Percentiles rank a stretch among this genome's conserved stretches.
These are phyloP conservation scores for Cyanistes caeruleus DNA, from an alignment of 2,113 vertebrate genomes.

Conservation along the genomic window DNA sequence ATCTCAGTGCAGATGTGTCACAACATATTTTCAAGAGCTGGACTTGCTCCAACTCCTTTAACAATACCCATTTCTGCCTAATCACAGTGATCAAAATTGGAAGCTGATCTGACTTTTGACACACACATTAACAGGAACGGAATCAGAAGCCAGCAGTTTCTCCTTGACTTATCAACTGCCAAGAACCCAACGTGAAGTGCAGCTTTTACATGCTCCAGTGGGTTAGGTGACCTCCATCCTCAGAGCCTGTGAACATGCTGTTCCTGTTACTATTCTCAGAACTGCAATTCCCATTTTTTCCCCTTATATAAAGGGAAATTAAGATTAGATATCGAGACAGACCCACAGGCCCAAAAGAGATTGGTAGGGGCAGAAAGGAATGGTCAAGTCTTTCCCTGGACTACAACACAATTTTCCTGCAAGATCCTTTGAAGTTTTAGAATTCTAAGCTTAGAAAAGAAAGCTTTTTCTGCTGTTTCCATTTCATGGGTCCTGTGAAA, in stretches of 20 bases:
- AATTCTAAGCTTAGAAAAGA: not conserved
- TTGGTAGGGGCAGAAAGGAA: not conserved
- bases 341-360: not conserved
- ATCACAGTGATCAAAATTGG: not conserved
- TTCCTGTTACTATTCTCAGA: constrained; percentile 1
- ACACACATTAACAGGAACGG: not conserved
- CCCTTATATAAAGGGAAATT: not conserved
- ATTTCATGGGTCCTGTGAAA: not conserved
- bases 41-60: not conserved
- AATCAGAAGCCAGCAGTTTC: not conserved
- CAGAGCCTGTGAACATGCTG: not conserved
- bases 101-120: not conserved
- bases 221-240: constrained; percentile 25
- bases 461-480: not conserved
- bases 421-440: not conserved
- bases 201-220: constrained; percentile 18
- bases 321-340: not conserved
- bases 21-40: not conserved
- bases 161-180: not conserved
- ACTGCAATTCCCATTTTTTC: not conserved
- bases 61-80: not conserved
- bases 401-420: not conserved
- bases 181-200: not conserved
- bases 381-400: not conserved
- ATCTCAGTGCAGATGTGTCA: not conserved